A percentile compares a stretch with the other conserved stretches of the same genome.
These are phyloP conservation scores for Scleropages formosus DNA, from an alignment of 2,797 vertebrate genomes.

Conservation along the genomic window DNA sequence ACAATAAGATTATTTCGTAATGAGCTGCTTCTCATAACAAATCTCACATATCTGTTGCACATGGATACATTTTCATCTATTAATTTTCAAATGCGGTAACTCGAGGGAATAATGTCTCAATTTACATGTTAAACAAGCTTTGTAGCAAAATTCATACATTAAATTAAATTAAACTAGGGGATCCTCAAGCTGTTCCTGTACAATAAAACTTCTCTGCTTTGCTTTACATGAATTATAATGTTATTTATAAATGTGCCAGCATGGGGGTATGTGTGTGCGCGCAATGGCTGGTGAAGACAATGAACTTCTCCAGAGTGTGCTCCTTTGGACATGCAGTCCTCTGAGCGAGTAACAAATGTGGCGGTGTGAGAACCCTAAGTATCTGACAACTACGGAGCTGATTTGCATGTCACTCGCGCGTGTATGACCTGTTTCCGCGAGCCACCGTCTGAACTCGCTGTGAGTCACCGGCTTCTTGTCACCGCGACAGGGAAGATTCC, in stretches of 20 bases:
- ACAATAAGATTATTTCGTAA: too few species aligned
- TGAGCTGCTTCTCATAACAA: neutral
- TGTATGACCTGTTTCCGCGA: conserved; percentile 34
- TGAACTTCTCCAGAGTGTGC: neutral
- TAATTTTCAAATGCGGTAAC: conserved; percentile 11
- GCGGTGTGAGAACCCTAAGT: conserved; percentile 27
- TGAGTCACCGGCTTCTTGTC: conserved; percentile 60
- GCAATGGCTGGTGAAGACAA: neutral
- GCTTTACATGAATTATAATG: neutral
- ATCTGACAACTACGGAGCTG: conserved; percentile 44
- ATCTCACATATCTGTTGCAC: neutral
- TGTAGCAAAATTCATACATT: conserved; percentile 21
- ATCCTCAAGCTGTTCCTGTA: neutral
- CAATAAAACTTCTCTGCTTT: neutral
- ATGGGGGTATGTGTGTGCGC: neutral
- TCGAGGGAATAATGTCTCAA: conserved; percentile 15
- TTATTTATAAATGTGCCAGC: too few species aligned
- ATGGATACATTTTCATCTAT: conserved; percentile 6
- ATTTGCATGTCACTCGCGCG: conserved; percentile 52
- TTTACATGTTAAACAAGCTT: conserved; percentile 12
- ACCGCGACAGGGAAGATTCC: conserved; percentile 50
- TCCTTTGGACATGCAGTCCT: neutral
- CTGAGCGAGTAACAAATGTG: neutral
- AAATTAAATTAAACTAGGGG: neutral
- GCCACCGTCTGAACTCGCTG: conserved; percentile 49